These are phyloP conservation scores for Agraylea sexmaculata DNA, from an alignment of 1,140 invertebrate genomes.

Conservation along the genomic window DNA sequence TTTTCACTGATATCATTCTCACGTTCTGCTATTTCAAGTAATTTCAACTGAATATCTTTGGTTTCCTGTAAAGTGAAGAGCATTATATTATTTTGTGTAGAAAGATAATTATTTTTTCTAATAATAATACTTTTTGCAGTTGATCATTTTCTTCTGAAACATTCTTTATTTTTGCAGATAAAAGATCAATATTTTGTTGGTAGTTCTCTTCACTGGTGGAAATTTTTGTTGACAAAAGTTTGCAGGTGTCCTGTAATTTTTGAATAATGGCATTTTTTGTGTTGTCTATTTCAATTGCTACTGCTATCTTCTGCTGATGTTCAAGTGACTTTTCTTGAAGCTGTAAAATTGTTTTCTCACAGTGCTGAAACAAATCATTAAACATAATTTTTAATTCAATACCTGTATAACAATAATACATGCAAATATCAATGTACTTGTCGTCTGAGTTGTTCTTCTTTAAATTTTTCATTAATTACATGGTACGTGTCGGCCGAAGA, in stretches of 20 bases:
- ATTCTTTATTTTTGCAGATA: constrained; percentile 9
- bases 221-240: constrained; percentile 23
- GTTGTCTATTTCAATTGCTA: constrained; percentile 61
- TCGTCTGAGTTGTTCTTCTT: constrained; percentile 64
- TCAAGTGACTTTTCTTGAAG: constrained; percentile 60
- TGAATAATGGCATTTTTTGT: constrained; percentile 57
- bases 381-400: constrained; percentile 4
- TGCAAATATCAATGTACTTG: constrained; percentile 38
- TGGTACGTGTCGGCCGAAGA: neutral
- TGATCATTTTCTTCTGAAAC: constrained; percentile 7
- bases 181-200: constrained; percentile 8
- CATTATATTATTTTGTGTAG: constrained; percentile 1
- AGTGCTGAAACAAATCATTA: constrained; percentile 46
- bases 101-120: constrained; percentile 15
- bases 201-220: constrained; percentile 3
- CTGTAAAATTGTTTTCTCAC: constrained; percentile 61
- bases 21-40: constrained; percentile 51
- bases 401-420: constrained; percentile 1
- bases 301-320: constrained; percentile 64
- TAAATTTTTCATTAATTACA: constrained; percentile 45
- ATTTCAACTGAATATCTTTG: constrained; percentile 49
- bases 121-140: constrained; percentile 21
- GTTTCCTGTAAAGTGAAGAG: constrained; percentile 39
- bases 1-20: constrained; percentile 57
- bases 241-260: constrained; percentile 45